Evolutionary conservation across 2,113 vertebrate genomes (phyloP), one percentile per base, ranked within the genome.

Genomic region (Raphicerus campestris): DNA sequence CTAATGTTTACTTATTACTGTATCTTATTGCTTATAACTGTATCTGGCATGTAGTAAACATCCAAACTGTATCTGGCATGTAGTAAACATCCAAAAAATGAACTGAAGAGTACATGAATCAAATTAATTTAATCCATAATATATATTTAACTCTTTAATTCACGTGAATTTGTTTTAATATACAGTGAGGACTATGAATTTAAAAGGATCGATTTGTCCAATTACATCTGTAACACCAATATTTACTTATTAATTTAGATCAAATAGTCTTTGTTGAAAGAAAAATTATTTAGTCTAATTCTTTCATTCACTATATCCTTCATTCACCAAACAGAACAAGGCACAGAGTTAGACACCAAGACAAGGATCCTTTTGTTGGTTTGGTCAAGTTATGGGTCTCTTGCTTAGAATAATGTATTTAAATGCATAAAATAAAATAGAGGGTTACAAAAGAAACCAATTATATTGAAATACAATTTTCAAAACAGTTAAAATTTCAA

Each of bases 341-440:
- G 14, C 28, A 66, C 28, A 42, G 53, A 95, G 35, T 92, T 90
- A 89, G 28, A 75, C 26, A 63, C 17, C 60, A 91, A 87, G 45
- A 70, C 2, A 86, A 24, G 14, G 88, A 87, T 91, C 87, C 10
- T 17, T 93, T 81, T 81, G 51, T 89, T 39, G 77, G 8, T 77
- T 92, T 78, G 49, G 22, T 91, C 1, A 97, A 75, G 24, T 26
- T 89, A n/a, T 53, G 26, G 53, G 89, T 87, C 55, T 28, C 49
- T 93, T 91, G 96, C 84, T 93, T 42, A 95, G 77, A 87, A 81
- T 89, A 61, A 81, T 58, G 32, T 32, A 93, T 89, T 93, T 93
- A 89, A 97, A 95, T 87, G n/a, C 14, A 85, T 92, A 80, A 96
- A 91, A 82, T 78, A 89, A 96, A 88, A 42, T 53, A 86, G 9